phyloP scores from a whole-genome alignment of 1,140 invertebrate genomes.

The Acyrthosiphon pisum region DNA sequence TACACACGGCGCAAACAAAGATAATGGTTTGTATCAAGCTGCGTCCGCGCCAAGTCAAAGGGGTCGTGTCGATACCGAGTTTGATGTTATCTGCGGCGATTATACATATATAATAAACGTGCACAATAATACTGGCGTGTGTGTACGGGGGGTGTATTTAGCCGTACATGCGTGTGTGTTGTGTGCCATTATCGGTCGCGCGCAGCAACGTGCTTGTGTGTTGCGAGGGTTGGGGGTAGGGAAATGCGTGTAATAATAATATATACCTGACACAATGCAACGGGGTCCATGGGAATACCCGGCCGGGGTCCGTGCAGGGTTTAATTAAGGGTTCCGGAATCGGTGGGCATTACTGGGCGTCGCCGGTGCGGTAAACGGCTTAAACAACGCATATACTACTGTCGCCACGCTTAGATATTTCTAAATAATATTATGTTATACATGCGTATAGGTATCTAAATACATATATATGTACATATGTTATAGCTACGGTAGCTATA shows the following conservation, averaged over 20 bases:
- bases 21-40: conserved; percentile 57
- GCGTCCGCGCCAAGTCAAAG: conserved; percentile 51
- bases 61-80: conserved; percentile 56
- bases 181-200: background rate
- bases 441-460: background rate
- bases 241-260: background rate
- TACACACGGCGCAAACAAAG: conserved; percentile 37
- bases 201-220: background rate
- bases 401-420: background rate
- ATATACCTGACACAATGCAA: background rate
- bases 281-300: conserved; percentile 52
- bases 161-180: background rate
- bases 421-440: background rate
- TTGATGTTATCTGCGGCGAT: conserved; percentile 56
- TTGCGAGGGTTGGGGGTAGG: background rate
- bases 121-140: background rate
- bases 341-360: conserved; percentile 57
- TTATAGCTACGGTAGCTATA: too few relatives aligned
- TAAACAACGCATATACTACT: background rate
- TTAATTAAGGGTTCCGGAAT: conserved; percentile 56
- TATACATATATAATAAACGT: background rate
- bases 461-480: too few relatives aligned
- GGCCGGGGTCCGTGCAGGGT: conserved; percentile 50
- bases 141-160: background rate
- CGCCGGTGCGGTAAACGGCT: conserved; percentile 50